Base-by-base conservation (phyloP, 2,888 invertebrate genomes). In the Coelinius sp. region DNA sequence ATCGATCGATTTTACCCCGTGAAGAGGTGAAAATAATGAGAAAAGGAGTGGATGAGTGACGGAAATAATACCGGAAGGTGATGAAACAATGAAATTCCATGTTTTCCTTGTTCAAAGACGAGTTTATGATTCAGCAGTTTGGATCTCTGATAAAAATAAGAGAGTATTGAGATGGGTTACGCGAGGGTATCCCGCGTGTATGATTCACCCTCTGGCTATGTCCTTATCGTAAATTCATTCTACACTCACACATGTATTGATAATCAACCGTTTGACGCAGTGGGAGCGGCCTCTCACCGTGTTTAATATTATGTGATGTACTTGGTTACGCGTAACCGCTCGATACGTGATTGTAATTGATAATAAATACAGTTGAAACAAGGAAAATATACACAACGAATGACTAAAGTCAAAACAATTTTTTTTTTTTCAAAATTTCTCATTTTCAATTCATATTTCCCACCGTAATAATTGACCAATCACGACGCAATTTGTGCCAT, bases 201-300 rank as follows among this genome's bases (percentile, higher is more conserved):
- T 59, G 59, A 59, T 20, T 59, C 59, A 59, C 35, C 31, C 59
- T 31, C 12, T 35, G 59, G 59, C n/a, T 59, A 59, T 59, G 31
- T 59, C 14, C 59, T 59, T 59, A 59, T 59, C 59, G 35, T 59
- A n/a, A 31, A 31, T 59, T 31, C 59, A 59, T 59, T 59, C 22
- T 35, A 31, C 59, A 31, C 59, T 59, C 20, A 59, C 31, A 59
- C 59, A 35, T 20, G 17, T 7, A 20, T 35, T 25, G 31, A 31
- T 59, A 59, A 59, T 59, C 46, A 49, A 17, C 17, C 46, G 46
- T 49, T 20, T 49, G 46, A 49, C 46, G 17, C 46, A 2, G 10
- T 14, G 46, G 46, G 46, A 49, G 46, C 46, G 46, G 46, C 46
- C 17, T 17, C 46, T 20, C 14, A 8, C 5, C 20, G 20, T 14